Conservation (phyloP, 2,797 vertebrate genomes). For the Pseudochirops cupreus region DNA sequence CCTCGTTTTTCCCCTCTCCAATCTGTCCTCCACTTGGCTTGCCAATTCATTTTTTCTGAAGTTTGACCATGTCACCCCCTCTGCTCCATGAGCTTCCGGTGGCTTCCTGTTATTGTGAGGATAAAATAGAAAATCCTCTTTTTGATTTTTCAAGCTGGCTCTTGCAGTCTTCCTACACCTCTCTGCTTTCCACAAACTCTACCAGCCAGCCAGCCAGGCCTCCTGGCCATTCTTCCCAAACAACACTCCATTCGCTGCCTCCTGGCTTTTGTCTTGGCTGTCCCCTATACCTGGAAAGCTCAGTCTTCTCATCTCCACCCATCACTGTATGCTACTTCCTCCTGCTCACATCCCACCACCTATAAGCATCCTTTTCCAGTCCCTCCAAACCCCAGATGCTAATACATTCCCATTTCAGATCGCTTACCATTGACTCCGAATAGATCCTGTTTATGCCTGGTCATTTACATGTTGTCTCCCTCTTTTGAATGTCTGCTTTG, state of each 20-base stretch:
- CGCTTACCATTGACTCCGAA: background rate
- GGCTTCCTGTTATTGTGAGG: background rate
- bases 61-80: background rate
- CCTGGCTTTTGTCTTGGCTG: background rate
- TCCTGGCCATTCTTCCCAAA: background rate
- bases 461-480: background rate
- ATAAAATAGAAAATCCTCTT: background rate
- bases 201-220: too few species aligned
- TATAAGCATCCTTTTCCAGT: background rate
- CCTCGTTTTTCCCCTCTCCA: background rate
- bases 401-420: background rate
- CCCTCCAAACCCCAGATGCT: background rate
- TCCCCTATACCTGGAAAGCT: background rate
- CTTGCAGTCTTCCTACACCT: background rate
- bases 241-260: background rate
- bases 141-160: background rate
- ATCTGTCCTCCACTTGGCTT: background rate
- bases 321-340: background rate
- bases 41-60: background rate
- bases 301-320: background rate
- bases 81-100: background rate
- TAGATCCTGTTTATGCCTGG: background rate
- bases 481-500: background rate
- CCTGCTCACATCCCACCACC: background rate
- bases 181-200: background rate